Percentiles rank a stretch among this genome's conserved stretches.
Evolutionary conservation across 2,797 vertebrate species (phyloP).

Genomic region (Cirrhinus molitorella): DNA sequence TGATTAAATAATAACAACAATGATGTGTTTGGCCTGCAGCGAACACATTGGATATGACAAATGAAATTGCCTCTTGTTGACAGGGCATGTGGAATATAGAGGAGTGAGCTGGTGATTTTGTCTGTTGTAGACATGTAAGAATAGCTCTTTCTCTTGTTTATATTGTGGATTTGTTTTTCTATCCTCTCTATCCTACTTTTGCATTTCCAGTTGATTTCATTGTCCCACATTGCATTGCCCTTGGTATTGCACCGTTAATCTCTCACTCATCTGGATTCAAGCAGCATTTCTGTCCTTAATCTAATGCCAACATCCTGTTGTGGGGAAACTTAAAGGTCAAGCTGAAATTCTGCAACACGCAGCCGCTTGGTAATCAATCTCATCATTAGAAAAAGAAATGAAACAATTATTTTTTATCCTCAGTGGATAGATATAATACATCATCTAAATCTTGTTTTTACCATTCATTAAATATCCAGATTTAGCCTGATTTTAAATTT

Average conservation of each 20-base stretch:
- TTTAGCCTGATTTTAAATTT: background rate
- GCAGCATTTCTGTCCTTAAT: conserved; percentile 21
- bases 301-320: conserved; percentile 21
- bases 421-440: background rate
- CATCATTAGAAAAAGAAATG: background rate
- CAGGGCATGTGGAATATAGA: conserved; percentile 47
- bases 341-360: conserved; percentile 22
- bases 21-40: conserved; percentile 57
- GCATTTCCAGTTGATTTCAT: background rate
- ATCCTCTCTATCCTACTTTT: background rate
- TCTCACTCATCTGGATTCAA: conserved; percentile 42
- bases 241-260: conserved; percentile 28
- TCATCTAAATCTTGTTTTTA: background rate
- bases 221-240: background rate
- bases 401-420: background rate
- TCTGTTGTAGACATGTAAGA: background rate
- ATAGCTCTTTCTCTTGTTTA: background rate
- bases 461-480: background rate
- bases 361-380: background rate
- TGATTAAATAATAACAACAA: conserved; percentile 63
- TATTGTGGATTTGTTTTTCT: background rate
- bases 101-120: conserved; percentile 19
- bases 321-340: conserved; percentile 25
- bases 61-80: conserved; percentile 56
- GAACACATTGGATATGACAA: conserved; percentile 55